A percentile compares a stretch with the other conserved stretches of the same genome.
Evolutionary conservation across 2,113 vertebrate species (phyloP).

Genomic region (Peromyscus californicus): DNA sequence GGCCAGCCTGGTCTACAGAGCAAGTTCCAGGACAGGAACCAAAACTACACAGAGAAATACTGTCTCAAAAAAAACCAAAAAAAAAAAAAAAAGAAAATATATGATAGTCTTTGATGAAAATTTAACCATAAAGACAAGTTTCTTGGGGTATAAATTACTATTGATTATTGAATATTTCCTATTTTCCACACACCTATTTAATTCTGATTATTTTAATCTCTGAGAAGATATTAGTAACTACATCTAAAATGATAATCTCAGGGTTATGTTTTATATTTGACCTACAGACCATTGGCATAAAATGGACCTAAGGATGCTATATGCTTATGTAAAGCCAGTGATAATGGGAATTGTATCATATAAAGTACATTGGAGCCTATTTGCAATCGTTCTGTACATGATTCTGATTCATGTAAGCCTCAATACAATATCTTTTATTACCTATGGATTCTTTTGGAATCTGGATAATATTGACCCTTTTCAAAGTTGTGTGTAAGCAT

Average conservation of each 20-base stretch:
- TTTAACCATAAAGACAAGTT: not conserved
- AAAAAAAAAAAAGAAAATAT: not conserved
- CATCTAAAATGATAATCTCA: not conserved
- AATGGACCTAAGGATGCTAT: not conserved
- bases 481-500: not conserved
- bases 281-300: not conserved
- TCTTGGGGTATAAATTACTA: not conserved
- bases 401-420: not conserved
- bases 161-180: slow-evolving; percentile 11
- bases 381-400: not conserved
- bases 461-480: not conserved
- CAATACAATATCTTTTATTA: not conserved
- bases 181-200: not conserved
- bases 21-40: too few relatives aligned
- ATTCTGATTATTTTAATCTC: not conserved
- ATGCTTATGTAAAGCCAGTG: not conserved
- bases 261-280: not conserved
- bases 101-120: too few relatives aligned
- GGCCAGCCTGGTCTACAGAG: too few relatives aligned
- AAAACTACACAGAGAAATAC: too few relatives aligned
- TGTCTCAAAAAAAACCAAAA: too few relatives aligned
- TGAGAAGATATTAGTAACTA: slow-evolving; percentile 15
- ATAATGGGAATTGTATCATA: not conserved
- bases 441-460: not conserved
- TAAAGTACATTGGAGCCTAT: not conserved